Evolutionary conservation across 1,140 invertebrate genomes (phyloP).

Genomic region (Zaprionus inermis): DNA sequence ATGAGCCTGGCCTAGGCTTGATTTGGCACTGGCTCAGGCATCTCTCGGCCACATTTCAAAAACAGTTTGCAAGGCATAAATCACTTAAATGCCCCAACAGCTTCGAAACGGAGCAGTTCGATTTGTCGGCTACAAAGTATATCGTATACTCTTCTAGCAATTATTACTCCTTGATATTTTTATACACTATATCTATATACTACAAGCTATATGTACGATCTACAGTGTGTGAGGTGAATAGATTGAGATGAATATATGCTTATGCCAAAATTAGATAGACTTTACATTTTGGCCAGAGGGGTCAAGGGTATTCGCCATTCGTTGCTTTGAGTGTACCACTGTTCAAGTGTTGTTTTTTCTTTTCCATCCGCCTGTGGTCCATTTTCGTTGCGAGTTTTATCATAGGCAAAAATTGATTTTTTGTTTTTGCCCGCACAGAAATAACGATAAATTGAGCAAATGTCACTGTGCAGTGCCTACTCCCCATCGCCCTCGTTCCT

Average conservation of each 20-base stretch:
- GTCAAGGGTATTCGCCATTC: conserved; percentile 15
- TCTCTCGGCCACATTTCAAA: conserved; percentile 80
- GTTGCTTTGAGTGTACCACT: background rate
- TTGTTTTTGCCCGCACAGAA: conserved; percentile 63
- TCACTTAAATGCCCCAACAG: conserved; percentile 72
- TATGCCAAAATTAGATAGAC: background rate
- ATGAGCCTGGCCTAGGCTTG: conserved; percentile 35
- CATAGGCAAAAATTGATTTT: conserved; percentile 80
- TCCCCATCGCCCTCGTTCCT: background rate
- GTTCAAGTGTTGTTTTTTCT: conserved; percentile 10
- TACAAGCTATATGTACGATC: no score
- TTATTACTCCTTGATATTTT: background rate
- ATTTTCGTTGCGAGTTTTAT: conserved; percentile 55
- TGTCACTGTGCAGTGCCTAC: conserved; percentile 56
- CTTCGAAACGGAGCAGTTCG: conserved; percentile 56
- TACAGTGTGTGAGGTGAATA: no score
- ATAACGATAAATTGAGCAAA: conserved; percentile 82
- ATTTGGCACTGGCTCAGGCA: conserved; percentile 34
- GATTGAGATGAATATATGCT: no score
- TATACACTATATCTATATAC: no score
- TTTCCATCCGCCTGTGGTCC: conserved; percentile 32
- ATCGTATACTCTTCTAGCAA: conserved; percentile 6
- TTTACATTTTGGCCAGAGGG: background rate
- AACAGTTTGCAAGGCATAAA: conserved; percentile 82
- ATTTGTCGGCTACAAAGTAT: conserved; percentile 63